Evolutionary conservation across 2,888 invertebrate species (phyloP).

Genomic region (Tinea semifulvella): DNA sequence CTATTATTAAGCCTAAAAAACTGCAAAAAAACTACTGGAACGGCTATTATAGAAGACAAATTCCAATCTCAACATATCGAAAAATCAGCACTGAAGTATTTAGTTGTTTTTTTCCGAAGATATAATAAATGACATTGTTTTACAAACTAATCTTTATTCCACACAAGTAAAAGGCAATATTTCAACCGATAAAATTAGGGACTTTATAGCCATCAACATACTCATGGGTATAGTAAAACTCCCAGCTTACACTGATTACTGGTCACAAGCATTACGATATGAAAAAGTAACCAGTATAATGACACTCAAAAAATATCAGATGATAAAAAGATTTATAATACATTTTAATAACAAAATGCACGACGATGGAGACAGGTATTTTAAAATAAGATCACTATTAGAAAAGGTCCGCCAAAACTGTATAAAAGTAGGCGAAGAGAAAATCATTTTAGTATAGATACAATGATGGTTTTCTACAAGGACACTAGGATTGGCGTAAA

Average conservation of each 20-base stretch:
- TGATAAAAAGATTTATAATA: too few relatives aligned
- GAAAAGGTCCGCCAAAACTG: constrained; percentile 22
- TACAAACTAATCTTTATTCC: constrained; percentile 16
- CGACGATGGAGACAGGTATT: constrained; percentile 19
- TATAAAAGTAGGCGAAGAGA: constrained; percentile 23
- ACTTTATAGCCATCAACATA: constrained; percentile 2
- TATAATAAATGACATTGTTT: constrained; percentile 10
- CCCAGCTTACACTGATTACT: constrained; percentile 16
- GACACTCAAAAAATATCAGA: too few relatives aligned
- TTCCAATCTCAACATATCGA: constrained; percentile 14
- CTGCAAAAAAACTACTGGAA: constrained; percentile 19
- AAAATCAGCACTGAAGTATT: constrained; percentile 16
- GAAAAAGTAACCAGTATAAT: not conserved
- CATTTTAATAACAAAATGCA: too few relatives aligned
- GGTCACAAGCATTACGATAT: constrained; percentile 11
- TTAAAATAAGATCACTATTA: constrained; percentile 21
- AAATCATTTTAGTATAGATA: constrained; percentile 27
- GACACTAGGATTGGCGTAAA: constrained; percentile 29
- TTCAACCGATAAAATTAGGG: not conserved
- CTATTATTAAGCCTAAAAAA: too few relatives aligned
- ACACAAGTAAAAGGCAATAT: constrained; percentile 15
- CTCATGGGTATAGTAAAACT: constrained; percentile 15
- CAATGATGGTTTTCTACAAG: constrained; percentile 33
- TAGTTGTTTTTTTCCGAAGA: constrained; percentile 16
- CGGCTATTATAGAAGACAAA: constrained; percentile 19